Base-by-base conservation (phyloP, 2,888 invertebrate species). In the Notodonta dromedarius region DNA sequence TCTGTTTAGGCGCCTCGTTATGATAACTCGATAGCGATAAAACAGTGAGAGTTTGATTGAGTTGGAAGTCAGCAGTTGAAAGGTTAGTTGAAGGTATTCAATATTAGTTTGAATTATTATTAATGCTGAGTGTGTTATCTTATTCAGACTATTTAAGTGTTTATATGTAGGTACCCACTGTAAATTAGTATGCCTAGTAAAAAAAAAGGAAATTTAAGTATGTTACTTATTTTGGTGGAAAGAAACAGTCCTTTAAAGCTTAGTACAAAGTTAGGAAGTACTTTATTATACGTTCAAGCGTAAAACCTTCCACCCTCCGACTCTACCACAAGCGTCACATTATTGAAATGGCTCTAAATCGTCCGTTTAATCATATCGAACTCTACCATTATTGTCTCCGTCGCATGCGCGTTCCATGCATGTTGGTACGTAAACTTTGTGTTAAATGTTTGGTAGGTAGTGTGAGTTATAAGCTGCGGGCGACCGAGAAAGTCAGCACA, bases 301-400 rank as follows among this genome's bases (percentile, higher is more conserved):
- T 13, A 32, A 5, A 52, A 50, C n/a, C 9, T 12, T 50, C 11
- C 13, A 24, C 12, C 24, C 32, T 16, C 16, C 7, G 63, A 60
- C 66, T 65, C 70, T 66, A 32, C 11, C 16, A 24, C 9, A 0
- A 51, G 52, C 66, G 71, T 82, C 77, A 82, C 74, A 78, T 69
- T 74, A 74, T 69, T 73, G 77, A 80, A 79, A 82, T 78, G 77
- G 72, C 76, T 84, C 79, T 68, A 86, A 87, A 85, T 85, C 82
- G 82, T 83, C 80, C 83, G 80, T 69, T 85, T 86, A 85, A 84
- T 86, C 85, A 84, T 83, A 86, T 85, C 82, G 75, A 83, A 80
- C 67, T 52, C 73, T 61, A 60, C 78, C 66, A 76, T 81, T 85
- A 85, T 80, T 71, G 80, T 84, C 82, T 79, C 76, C 75, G 77